Conservation (phyloP, 1,140 invertebrate species). For the Aethina tumida region DNA sequence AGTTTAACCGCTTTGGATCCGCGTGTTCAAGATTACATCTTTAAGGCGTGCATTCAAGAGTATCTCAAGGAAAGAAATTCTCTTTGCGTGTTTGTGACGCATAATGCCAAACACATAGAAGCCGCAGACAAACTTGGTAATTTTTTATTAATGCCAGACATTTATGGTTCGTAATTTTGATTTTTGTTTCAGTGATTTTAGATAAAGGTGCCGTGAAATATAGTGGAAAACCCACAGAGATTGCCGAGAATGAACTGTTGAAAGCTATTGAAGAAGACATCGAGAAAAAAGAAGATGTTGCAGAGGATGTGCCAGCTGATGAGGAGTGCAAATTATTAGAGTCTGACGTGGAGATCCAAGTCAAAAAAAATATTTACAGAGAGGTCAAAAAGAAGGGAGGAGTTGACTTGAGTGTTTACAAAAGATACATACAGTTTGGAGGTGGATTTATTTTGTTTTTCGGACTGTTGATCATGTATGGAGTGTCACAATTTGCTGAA, state of each 20-base stretch:
- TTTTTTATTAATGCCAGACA: too few species aligned
- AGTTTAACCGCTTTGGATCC: constrained; percentile 75
- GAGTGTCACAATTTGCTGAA: constrained; percentile 10
- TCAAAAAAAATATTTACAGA: constrained; percentile 17
- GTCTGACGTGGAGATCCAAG: background rate
- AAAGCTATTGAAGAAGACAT: constrained; percentile 11
- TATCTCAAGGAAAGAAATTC: constrained; percentile 59
- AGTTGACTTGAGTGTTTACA: constrained; percentile 18
- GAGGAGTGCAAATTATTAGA: constrained; percentile 9
- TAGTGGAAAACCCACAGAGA: constrained; percentile 10
- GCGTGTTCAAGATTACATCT: constrained; percentile 70
- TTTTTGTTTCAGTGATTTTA: constrained; percentile 17
- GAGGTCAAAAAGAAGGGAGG: constrained; percentile 22
- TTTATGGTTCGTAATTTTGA: too few species aligned
- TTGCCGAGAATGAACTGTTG: constrained; percentile 14
- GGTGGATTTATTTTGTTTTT: constrained; percentile 16
- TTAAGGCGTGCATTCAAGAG: constrained; percentile 59
- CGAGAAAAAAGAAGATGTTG: background rate
- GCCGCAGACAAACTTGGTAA: constrained; percentile 18
- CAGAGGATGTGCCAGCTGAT: constrained; percentile 10
- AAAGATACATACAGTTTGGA: constrained; percentile 22
- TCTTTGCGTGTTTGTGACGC: constrained; percentile 67
- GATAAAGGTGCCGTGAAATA: constrained; percentile 15
- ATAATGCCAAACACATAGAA: constrained; percentile 42
- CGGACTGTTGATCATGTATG: constrained; percentile 9